phyloP scores from a whole-genome alignment of 2,797 vertebrate genomes.

The Cryptoprocta ferox region DNA sequence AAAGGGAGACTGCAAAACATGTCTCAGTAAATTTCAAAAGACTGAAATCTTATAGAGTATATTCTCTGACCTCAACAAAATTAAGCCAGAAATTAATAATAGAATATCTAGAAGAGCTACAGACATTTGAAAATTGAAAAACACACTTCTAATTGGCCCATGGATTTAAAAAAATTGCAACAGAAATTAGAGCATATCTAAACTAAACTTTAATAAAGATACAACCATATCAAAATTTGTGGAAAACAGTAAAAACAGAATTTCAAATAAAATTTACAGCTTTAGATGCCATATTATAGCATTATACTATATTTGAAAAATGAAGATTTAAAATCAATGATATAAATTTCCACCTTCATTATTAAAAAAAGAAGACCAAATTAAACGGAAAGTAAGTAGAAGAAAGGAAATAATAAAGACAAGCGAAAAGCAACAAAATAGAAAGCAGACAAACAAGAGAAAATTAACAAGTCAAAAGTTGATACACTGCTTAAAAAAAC shows the following conservation, averaged over 20 bases:
- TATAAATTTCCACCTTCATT: background rate
- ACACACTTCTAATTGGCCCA: background rate
- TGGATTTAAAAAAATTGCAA: background rate
- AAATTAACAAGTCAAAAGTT: slow-evolving; percentile 1
- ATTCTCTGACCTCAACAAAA: background rate
- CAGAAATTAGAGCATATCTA: background rate
- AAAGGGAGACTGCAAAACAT: background rate
- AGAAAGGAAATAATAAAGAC: background rate
- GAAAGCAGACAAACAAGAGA: background rate
- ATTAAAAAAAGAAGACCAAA: background rate
- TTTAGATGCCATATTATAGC: background rate
- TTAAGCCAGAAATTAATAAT: background rate
- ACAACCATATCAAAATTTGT: background rate
- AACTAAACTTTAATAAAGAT: slow-evolving; percentile 17
- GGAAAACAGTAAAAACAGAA: background rate
- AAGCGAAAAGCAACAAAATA: background rate
- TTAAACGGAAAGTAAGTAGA: background rate
- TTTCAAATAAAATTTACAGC: background rate
- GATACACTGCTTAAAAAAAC: background rate
- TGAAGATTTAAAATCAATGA: background rate
- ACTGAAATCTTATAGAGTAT: background rate
- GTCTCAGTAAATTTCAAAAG: background rate
- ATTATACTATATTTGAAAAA: background rate
- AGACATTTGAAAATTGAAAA: background rate
- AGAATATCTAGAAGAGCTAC: background rate